Evolutionary conservation across 92 coral and sea anemone genomes (phyloP), one percentile per base, ranked within the genome.

Genomic region (Paramuricea clavata): DNA sequence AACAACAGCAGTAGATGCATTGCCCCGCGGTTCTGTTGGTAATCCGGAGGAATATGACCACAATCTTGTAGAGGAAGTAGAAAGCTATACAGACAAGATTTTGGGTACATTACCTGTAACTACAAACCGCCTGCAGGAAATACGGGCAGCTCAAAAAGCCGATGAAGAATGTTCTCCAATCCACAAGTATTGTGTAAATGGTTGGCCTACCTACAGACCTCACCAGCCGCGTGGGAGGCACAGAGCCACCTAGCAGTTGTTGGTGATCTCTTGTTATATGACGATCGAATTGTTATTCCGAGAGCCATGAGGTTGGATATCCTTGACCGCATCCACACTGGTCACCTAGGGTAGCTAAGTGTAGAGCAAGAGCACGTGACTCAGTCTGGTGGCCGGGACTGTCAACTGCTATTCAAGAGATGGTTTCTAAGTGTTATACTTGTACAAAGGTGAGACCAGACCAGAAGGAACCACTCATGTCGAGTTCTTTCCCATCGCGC

Each of bases 211-310:
- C 16, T 83, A 89, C 78, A 92, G 86, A 89, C 84, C 89, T 10
- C 87, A 89, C 33, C 89, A 75, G 30, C 93, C 91, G 0, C 28
- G 79, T 82, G 77, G 86, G 61, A 82, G 19, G 47, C 42, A 43
- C 22, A 65, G 43, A 54, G 44, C 33, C 86, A 82, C 23, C n/a
- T 82, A 31, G 47, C 78, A 41, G 68, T 90, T 27, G 88, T 87
- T 10, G 90, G 87, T 16, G 92, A 90, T 74, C 81, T 87, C 0
- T 87, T 90, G 6, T 81, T 90, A 36, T 93, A 65, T 62, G 92
- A 85, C 44, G 90, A 90, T 31, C 95, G 88, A 76, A 79, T 85
- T 15, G 93, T 93, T 10, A 87, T 93, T 76, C 90, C 93, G 33
- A 86, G 82, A 49, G 64, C 17, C 32, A 85, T 82, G 47, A 87